Evolutionary conservation across 1,140 invertebrate species (phyloP).

Genomic region (Drosophila oshimai): DNA sequence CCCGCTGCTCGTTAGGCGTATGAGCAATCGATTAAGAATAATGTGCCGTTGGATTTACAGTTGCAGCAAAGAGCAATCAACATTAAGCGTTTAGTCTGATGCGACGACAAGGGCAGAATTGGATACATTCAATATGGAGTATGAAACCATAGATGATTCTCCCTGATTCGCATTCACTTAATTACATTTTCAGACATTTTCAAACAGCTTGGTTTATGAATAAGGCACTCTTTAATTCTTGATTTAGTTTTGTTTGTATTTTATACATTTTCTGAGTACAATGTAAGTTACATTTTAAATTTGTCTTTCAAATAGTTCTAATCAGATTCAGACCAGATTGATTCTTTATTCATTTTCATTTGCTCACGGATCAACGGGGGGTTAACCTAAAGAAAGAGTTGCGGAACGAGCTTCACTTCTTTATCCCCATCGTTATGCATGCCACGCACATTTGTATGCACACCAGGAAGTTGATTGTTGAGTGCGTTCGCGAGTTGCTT

Average conservation of each 20-base stretch:
- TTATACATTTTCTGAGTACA: too few species aligned
- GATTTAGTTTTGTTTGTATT: too few species aligned
- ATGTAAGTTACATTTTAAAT: too few species aligned
- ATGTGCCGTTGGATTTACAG: slow-evolving; percentile 66
- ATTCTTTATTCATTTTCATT: background rate
- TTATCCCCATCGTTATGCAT: background rate
- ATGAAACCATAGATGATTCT: background rate
- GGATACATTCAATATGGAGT: background rate
- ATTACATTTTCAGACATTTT: too few species aligned
- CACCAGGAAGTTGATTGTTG: slow-evolving; percentile 64
- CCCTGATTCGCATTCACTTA: background rate
- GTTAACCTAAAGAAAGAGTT: background rate
- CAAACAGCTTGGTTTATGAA: too few species aligned
- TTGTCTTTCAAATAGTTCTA: too few species aligned
- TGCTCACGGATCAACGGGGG: background rate
- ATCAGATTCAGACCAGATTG: background rate
- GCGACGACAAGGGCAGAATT: background rate
- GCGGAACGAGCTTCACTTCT: background rate
- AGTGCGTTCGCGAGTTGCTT: slow-evolving; percentile 42
- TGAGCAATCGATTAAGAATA: slow-evolving; percentile 76
- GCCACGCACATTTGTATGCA: slow-evolving; percentile 28
- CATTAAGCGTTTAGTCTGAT: slow-evolving; percentile 67
- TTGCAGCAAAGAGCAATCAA: slow-evolving; percentile 62
- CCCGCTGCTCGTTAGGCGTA: slow-evolving; percentile 64
- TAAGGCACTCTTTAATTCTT: too few species aligned